Evolutionary conservation across 2,888 invertebrate species (phyloP).

Genomic region (Latheticus oryzae): DNA sequence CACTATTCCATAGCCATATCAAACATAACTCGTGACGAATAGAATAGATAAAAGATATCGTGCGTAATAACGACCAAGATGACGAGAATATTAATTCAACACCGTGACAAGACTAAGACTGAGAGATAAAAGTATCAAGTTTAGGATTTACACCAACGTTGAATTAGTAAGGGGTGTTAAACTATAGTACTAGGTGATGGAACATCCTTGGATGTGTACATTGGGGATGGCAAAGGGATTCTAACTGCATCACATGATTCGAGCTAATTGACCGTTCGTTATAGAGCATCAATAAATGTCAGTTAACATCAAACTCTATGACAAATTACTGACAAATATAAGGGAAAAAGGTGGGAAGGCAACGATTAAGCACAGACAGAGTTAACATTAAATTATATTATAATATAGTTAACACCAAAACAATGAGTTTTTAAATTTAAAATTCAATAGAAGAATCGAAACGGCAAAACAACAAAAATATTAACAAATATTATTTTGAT

Average conservation of each 20-base stretch:
- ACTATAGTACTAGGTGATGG: too few relatives aligned
- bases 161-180: too few relatives aligned
- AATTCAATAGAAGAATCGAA: too few relatives aligned
- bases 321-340: slow-evolving; percentile 21
- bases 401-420: too few relatives aligned
- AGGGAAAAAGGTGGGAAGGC: too few relatives aligned
- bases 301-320: slow-evolving; percentile 9
- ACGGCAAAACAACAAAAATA: too few relatives aligned
- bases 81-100: slow-evolving; percentile 25
- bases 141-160: too few relatives aligned
- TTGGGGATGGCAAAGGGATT: neutral
- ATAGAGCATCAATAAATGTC: slow-evolving; percentile 21
- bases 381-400: too few relatives aligned
- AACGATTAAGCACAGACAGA: too few relatives aligned
- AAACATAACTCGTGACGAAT: slow-evolving; percentile 14
- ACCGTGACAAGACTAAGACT: too few relatives aligned
- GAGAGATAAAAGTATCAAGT: slow-evolving; percentile 10
- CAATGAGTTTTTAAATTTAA: too few relatives aligned
- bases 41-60: slow-evolving; percentile 29
- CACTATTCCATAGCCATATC: slow-evolving; percentile 17
- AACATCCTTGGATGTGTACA: neutral
- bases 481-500: too few relatives aligned
- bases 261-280: slow-evolving; percentile 6
- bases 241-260: slow-evolving; percentile 3
- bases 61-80: slow-evolving; percentile 24